Evolutionary conservation across 2,113 vertebrate species (phyloP).

Genomic region (Grantiella picta): DNA sequence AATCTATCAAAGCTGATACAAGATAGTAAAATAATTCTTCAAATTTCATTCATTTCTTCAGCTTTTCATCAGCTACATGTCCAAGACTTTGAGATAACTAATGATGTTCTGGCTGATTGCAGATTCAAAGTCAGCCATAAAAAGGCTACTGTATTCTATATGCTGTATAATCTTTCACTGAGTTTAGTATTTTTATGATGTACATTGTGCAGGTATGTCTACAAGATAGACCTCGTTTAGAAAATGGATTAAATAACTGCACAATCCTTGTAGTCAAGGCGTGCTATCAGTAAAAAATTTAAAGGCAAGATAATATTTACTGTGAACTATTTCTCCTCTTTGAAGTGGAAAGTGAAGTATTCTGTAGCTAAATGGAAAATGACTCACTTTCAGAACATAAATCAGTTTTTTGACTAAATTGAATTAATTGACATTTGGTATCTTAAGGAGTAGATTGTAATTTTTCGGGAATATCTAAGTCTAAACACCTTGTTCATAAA

Average conservation of each 20-base stretch:
- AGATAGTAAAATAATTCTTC: background rate
- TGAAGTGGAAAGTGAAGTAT: background rate
- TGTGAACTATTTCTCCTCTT: slow-evolving; percentile 4
- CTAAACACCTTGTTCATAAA: background rate
- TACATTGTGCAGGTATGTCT: background rate
- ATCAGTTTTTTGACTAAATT: background rate
- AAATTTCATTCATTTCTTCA: background rate
- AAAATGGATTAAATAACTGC: background rate
- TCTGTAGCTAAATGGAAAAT: background rate
- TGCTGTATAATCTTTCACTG: background rate
- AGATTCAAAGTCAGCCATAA: background rate
- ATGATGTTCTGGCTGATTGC: background rate
- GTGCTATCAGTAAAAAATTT: background rate
- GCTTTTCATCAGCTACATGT: background rate
- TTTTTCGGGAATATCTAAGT: background rate
- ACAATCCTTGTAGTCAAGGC: background rate
- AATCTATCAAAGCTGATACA: background rate
- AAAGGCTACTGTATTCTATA: background rate
- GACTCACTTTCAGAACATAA: background rate
- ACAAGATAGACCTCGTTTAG: background rate
- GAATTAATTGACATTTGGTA: slow-evolving; percentile 28
- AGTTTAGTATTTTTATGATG: background rate
- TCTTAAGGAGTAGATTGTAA: background rate
- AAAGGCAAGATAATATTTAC: slow-evolving; percentile 2
- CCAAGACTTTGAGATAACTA: background rate